Percentiles rank a stretch among this genome's conserved stretches.
Conservation (phyloP, 2,113 vertebrate genomes). For the Pygoscelis antarcticus region DNA sequence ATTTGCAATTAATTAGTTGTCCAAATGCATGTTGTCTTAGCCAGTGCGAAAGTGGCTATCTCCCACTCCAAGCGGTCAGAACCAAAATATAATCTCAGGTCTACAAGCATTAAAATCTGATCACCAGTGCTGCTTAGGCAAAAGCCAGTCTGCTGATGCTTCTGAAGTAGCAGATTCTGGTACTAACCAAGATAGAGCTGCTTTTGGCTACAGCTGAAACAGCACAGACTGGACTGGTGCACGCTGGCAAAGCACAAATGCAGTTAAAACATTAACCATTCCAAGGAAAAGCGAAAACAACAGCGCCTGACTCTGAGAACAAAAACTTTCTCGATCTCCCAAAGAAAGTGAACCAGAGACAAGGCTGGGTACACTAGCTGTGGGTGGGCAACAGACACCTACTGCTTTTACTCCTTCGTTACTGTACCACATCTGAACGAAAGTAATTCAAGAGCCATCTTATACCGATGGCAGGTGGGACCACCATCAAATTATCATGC, state of each 20-base stretch:
- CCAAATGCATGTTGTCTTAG: not conserved
- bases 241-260: not conserved
- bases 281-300: not conserved
- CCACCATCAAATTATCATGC: constrained; percentile 11
- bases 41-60: not conserved
- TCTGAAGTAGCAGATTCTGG: not conserved
- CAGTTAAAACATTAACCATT: not conserved
- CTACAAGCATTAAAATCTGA: not conserved
- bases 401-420: not conserved
- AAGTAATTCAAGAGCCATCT: not conserved
- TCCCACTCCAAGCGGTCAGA: not conserved
- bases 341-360: not conserved
- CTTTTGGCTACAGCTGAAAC: not conserved
- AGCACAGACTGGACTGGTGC: not conserved
- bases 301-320: not conserved
- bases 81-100: not conserved
- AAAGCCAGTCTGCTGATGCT: not conserved
- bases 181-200: not conserved
- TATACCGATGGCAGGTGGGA: not conserved
- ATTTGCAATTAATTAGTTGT: not conserved
- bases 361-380: not conserved
- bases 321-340: not conserved
- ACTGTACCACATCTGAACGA: not conserved
- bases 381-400: not conserved
- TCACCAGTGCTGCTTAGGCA: not conserved